phyloP scores from a whole-genome alignment of 2,888 invertebrate species.

The Seira sanloemensis region DNA sequence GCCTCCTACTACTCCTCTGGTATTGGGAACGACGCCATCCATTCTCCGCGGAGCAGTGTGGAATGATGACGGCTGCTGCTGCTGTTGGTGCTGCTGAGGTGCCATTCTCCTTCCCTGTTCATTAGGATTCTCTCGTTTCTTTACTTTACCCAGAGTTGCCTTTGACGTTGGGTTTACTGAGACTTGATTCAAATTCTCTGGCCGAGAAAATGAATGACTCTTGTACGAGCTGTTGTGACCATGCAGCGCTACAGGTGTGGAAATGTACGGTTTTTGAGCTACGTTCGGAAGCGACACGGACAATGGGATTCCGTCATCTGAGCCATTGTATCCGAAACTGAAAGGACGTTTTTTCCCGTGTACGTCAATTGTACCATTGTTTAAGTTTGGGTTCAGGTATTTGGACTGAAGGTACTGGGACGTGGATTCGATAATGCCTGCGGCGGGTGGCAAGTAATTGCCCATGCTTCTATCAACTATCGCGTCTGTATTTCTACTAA shows the following conservation, averaged over 20 bases:
- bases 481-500: constrained; percentile 30
- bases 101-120: constrained; percentile 46
- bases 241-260: constrained; percentile 20
- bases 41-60: neutral
- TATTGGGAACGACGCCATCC: neutral
- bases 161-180: constrained; percentile 9
- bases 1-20: neutral
- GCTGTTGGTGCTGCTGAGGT: constrained; percentile 12
- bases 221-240: constrained; percentile 6
- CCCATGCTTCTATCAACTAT: constrained; percentile 7
- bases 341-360: constrained; percentile 41
- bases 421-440: constrained; percentile 29
- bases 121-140: constrained; percentile 35
- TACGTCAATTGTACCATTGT: neutral
- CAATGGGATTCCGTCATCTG: constrained; percentile 27
- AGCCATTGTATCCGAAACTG: constrained; percentile 36
- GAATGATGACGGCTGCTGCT: constrained; percentile 7
- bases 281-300: constrained; percentile 54
- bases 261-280: constrained; percentile 25
- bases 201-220: constrained; percentile 17
- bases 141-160: neutral
- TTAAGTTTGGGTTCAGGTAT: constrained; percentile 20
- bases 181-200: constrained; percentile 38
- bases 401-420: constrained; percentile 31
- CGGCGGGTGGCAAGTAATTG: constrained; percentile 8